Base-by-base conservation (phyloP, 2,888 invertebrate species). In the Ischnus inquisitorius region DNA sequence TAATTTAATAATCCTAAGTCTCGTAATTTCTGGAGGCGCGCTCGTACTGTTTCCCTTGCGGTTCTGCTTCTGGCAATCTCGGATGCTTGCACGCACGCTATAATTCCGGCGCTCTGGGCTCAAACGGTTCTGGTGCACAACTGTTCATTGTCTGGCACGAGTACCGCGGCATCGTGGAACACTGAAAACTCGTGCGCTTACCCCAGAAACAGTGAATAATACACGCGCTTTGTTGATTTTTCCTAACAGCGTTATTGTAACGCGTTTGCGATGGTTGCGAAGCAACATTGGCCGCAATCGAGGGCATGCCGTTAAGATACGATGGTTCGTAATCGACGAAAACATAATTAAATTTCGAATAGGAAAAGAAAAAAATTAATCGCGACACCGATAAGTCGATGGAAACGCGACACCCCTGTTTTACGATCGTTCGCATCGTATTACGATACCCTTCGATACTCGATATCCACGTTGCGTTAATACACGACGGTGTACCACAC, bases 361-460 rank as follows among this genome's bases (percentile, higher is more conserved):
- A 34, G 34, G 6, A 34, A 34, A 6, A 6, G 8, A 34, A 34
- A 34, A 34, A 6, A 34, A 34, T 8, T 6, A 34, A 6, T 6
- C 4, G 4, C 34, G 34, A 4, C 5, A 34, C 6, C 34, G 34
- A 34, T 34, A 34, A 8, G 34, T 34, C 34, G 34, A 1, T 6
- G 34, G 5, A 8, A 34, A 34, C 34, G 34, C 34, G 34, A 34
- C 34, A 34, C 34, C 34, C 25, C 48, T 39, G 48, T 46, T 77
- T 71, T 57, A 54, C 54, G 80, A 85, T 87, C 87, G 89, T 34
- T 34, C 34, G 5, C 4, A 90, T 90, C 86, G 88, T 68, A 89
- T 90, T 89, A 88, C 90, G 87, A 86, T 90, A 87, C 71, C 84
- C 74, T 75, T 83, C 85, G 88, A 87, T 85, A 90, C 75, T 62